Percentiles rank a stretch among this genome's conserved stretches.
Conservation (phyloP, 1,140 invertebrate species). For the Pygmarrhopalites habei region DNA sequence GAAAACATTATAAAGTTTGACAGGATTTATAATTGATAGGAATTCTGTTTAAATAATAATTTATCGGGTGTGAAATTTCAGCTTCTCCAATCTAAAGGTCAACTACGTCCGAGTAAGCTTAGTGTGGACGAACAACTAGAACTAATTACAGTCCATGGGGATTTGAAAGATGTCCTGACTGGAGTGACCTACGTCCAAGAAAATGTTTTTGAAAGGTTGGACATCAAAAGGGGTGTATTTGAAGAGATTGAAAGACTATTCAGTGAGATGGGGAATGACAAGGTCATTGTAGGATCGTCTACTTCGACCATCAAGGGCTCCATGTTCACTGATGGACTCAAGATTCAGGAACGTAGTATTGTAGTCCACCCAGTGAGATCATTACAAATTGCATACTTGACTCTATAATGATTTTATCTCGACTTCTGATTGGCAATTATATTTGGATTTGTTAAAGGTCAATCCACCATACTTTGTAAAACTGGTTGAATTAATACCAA, state of each 20-base stretch:
- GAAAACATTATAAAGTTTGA: too few relatives aligned
- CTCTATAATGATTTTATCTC: background rate
- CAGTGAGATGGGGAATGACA: slow-evolving; percentile 53
- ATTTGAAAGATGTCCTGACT: slow-evolving; percentile 58
- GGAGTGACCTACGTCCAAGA: slow-evolving; percentile 74
- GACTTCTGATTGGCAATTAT: background rate
- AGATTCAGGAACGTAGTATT: slow-evolving; percentile 65
- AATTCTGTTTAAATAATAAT: too few relatives aligned
- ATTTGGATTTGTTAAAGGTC: slow-evolving; percentile 49
- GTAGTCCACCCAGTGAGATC: slow-evolving; percentile 75
- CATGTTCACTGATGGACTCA: slow-evolving; percentile 60
- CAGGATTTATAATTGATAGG: too few relatives aligned
- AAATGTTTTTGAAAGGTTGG: slow-evolving; percentile 83
- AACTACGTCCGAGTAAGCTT: slow-evolving; percentile 58
- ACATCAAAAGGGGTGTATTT: slow-evolving; percentile 76
- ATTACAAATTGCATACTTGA: background rate
- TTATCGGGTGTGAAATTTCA: too few relatives aligned
- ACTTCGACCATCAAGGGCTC: slow-evolving; percentile 85
- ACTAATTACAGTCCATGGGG: slow-evolving; percentile 64
- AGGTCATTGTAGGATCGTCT: slow-evolving; percentile 76
- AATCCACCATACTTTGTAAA: slow-evolving; percentile 95
- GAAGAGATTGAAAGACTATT: slow-evolving; percentile 57
- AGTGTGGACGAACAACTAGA: slow-evolving; percentile 64
- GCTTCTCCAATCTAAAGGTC: slow-evolving; percentile 60
- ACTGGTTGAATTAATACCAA: slow-evolving; percentile 86